A percentile compares a stretch with the other conserved stretches of the same genome.
These are phyloP conservation scores for Fragum fragum DNA, from an alignment of 2,888 invertebrate species.

Conservation along the genomic window DNA sequence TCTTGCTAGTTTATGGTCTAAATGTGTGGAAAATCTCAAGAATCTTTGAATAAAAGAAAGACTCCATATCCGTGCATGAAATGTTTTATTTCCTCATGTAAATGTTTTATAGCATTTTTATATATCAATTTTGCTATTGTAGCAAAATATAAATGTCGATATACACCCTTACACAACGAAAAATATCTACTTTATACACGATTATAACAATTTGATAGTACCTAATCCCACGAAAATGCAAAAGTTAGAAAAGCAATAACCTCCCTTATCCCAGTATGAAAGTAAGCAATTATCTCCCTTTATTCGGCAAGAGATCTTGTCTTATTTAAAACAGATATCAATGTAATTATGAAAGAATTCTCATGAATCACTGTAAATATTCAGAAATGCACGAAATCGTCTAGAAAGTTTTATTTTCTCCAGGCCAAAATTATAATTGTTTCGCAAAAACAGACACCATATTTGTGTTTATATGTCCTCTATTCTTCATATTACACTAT, in stretches of 20 bases:
- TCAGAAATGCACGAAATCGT: too few relatives aligned
- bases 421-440: too few relatives aligned
- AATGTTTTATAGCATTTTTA: constrained; percentile 18
- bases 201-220: constrained; percentile 17
- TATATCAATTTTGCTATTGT: constrained; percentile 21
- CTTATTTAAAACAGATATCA: too few relatives aligned
- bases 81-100: constrained; percentile 40
- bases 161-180: constrained; percentile 20
- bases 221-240: constrained; percentile 16
- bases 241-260: background rate
- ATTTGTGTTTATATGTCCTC: too few relatives aligned
- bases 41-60: constrained; percentile 10
- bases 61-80: constrained; percentile 32
- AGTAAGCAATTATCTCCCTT: background rate
- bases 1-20: too few relatives aligned
- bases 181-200: constrained; percentile 26
- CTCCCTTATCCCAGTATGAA: background rate
- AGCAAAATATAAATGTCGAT: constrained; percentile 26
- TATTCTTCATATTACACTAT: too few relatives aligned
- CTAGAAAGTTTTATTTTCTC: too few relatives aligned
- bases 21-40: too few relatives aligned
- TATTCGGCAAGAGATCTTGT: background rate
- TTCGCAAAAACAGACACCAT: too few relatives aligned
- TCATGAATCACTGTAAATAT: too few relatives aligned
- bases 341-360: too few relatives aligned